Evolutionary conservation across 2,888 invertebrate genomes (phyloP), one percentile per base, ranked within the genome.

Genomic region (Calameuta idolon): DNA sequence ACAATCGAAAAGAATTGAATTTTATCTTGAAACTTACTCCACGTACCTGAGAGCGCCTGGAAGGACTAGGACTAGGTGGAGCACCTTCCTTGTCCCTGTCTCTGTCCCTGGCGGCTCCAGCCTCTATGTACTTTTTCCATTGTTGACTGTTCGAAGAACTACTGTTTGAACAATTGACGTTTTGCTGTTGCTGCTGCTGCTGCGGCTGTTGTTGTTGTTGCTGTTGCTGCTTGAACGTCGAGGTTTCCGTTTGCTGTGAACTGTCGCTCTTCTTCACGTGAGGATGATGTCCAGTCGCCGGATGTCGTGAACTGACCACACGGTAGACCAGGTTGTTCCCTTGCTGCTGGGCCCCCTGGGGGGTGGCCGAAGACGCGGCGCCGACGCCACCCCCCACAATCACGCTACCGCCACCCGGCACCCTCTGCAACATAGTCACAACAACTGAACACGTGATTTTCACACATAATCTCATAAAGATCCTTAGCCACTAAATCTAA

Each of bases 221-320:
- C 75, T 89, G 85, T 11, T 87, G 87, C 55, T 89, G 88, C 86
- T 92, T 92, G 87, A 92, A 93, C 75, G 92, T 92, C 84, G 92
- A 92, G 83, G 89, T 92, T 76, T 93, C 93, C 1, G 93, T 93
- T 85, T 93, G 93, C 83, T 93, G 93, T 23, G 93, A 92, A 82
- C 92, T 93, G 86, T 93, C 93, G 12, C 93, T 92, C 83, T 93
- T 93, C 85, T 90, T 90, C 34, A 90, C 89, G 79, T 90, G 90
- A 11, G 87, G 83, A 83, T 89, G 89, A 79, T 90, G 90, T 69
- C 88, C 85, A 55, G 86, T 80, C 12, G 85, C 86, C 3, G 89
- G 88, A 81, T 90, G 90, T 75, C 90, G 86, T 12, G 90, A 90
- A 78, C 88, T 89, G 76, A 90, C 90, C 74, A 90, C 90, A 31